Evolutionary conservation across 2,113 vertebrate genomes (phyloP).

Genomic region (Himantopus leucocephalus): DNA sequence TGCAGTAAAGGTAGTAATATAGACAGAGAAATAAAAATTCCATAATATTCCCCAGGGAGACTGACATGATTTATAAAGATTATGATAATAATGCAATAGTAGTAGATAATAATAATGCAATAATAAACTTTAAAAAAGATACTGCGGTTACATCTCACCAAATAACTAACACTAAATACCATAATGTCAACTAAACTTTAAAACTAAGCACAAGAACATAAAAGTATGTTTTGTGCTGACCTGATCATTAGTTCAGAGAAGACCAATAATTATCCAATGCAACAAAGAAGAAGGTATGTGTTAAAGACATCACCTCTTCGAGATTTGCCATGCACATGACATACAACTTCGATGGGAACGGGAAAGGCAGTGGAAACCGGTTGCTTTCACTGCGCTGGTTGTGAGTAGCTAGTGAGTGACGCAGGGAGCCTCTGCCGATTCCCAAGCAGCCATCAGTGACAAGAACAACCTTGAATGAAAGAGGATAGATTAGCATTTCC

Average conservation of each 20-base stretch:
- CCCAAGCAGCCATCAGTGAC: constrained; percentile 96
- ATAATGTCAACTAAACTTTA: not conserved
- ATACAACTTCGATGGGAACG: constrained; percentile 92
- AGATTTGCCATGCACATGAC: constrained; percentile 96
- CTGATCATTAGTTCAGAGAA: not conserved
- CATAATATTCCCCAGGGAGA: not conserved
- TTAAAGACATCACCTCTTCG: constrained; percentile 85
- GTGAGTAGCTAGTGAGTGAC: constrained; percentile 87
- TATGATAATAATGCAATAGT: not conserved
- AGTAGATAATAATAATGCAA: not conserved
- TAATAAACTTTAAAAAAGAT: not conserved
- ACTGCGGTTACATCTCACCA: not conserved
- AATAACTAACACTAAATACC: not conserved
- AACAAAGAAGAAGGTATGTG: not conserved
- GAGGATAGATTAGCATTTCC: not conserved
- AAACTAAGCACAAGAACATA: not conserved
- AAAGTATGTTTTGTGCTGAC: not conserved
- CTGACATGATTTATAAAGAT: not conserved
- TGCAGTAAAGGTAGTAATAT: not conserved
- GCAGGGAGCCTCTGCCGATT: constrained; percentile 91
- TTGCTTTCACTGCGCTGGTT: constrained; percentile 87
- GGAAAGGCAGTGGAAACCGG: constrained; percentile 93
- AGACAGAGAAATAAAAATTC: not conserved
- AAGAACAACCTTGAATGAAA: constrained; percentile 84
- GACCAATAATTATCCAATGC: not conserved